Base-by-base conservation (phyloP, 2,113 vertebrate species). In the Papio anubis region DNA sequence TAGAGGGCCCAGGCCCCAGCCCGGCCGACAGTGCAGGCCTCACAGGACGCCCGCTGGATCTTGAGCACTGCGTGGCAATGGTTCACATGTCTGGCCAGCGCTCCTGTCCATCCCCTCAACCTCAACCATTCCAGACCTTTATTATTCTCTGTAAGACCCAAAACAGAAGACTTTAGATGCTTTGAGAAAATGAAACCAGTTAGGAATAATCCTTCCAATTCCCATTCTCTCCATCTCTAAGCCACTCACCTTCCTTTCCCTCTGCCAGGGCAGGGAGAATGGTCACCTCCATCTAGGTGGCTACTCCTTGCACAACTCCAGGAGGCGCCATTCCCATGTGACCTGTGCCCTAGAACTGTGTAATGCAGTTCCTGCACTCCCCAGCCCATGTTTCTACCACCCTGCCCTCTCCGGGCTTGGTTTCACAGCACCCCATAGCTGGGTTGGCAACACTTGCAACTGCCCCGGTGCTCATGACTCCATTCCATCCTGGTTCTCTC, bases 81-180 rank as follows among this genome's bases (percentile, higher is more conserved):
- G 38, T n/a, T 81, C 64, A 2, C 0, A 2, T 0, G 43, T 59
- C 81, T 5, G 18, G 18, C 18, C 0, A 0, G 76, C 0, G 0
- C 40, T 45, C 40, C 27, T 3, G 10, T 9, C n/a, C 6, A 8
- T 17, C 35, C 27, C 35, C 57, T 92, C 38, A 13, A 0, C 27
- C 18, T 55, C 64, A 50, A 23, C 0, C 0, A 14, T 57, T 64
- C 16, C 81, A 68, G 73, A 25, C 6, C 68, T 55, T 5, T 8
- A 52, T 1, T 43, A 50, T 6, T 81, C 8, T 23, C 21, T 21
- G 68, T 48, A 32, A 73, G 64, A 68, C 30, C 43, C 55, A 3
- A 30, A 70, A 59, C 2, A 40, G 82, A 86, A 73, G 35, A 55
- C 57, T 18, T 11, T 2, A 73, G 43, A 27, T 35, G 12, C 35